A percentile compares a stretch with the other conserved stretches of the same genome.
Conservation (phyloP, 2,797 vertebrate genomes). For the Premnoplex brunnescens region DNA sequence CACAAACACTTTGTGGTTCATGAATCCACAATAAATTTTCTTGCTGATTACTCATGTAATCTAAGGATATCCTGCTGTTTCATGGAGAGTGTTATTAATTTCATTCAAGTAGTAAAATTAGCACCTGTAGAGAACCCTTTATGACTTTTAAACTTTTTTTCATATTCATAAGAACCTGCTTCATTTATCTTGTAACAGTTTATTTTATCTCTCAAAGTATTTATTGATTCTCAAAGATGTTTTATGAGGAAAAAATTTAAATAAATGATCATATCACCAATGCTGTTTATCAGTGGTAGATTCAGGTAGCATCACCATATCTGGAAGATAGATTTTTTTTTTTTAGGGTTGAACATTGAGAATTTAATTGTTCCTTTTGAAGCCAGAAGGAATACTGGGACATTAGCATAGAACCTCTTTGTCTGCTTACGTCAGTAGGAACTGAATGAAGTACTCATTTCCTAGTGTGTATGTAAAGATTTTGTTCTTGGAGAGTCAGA, state of each 20-base stretch:
- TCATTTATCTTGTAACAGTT: slow-evolving; percentile 53
- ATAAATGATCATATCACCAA: not conserved
- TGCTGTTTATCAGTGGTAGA: not conserved
- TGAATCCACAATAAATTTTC: slow-evolving; percentile 82
- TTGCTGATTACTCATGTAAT: slow-evolving; percentile 82
- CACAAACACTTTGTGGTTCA: slow-evolving; percentile 80
- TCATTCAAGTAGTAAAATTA: slow-evolving; percentile 83
- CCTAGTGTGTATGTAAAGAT: not conserved
- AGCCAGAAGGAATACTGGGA: not conserved
- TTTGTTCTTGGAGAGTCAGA: not conserved
- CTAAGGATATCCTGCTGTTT: slow-evolving; percentile 80
- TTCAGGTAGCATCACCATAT: not conserved
- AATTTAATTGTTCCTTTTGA: not conserved
- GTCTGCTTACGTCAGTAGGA: not conserved
- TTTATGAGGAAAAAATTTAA: not conserved
- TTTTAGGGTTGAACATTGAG: not conserved
- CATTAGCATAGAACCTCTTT: accelerated
- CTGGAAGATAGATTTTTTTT: not conserved
- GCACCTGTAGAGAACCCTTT: slow-evolving; percentile 80
- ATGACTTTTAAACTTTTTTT: slow-evolving; percentile 76
- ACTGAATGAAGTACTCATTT: not conserved
- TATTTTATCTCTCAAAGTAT: slow-evolving; percentile 37
- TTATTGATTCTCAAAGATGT: slow-evolving; percentile 7
- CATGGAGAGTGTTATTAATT: slow-evolving; percentile 84
- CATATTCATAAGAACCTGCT: slow-evolving; percentile 58